Evolutionary conservation across 2,888 invertebrate genomes (phyloP), one percentile per base, ranked within the genome.

Genomic region (Nomada fabriciana): DNA sequence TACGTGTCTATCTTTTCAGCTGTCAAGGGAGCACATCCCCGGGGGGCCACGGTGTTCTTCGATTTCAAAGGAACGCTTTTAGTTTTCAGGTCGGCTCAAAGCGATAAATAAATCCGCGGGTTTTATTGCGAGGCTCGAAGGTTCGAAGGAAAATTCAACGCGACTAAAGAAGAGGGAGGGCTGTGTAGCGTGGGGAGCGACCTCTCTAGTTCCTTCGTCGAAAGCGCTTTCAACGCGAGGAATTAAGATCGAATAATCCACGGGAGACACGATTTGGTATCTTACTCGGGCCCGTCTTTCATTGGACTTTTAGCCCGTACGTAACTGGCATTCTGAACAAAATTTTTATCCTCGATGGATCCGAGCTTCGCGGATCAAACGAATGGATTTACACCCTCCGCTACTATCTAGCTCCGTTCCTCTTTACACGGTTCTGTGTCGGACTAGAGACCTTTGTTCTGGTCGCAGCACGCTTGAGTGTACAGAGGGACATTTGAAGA

Each of bases 1-100:
- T 88, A 86, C 88, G 82, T 86, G 87, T 87, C 88, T 80, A 86
- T 86, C 86, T 74, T 82, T 68, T 63, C 64, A 78, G 79, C 87
- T 79, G 86, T 88, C 87, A 80, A 81, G 88, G 86, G 79, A 81
- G 74, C 80, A 68, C 77, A 64, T 65, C 76, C 61, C 77, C 20
- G 71, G 63, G 65, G 73, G 68, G 70, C 59, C 64, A 29, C 69
- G 76, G 68, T 78, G 80, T 80, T 80, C 73, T 86, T 82, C 87
- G 88, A 87, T 86, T 84, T 74, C 74, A 78, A 78, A 78, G 77
- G 72, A 76, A 68, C 79, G 76, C 60, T 65, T 68, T 77, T 71
- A 69, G 85, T 82, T 85, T 79, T 75, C 77, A 72, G 67, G 75
- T 53, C 52, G 71, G 68, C 60, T 76, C 85, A 71, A 87, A 86